Conservation (phyloP, 2,113 vertebrate species). For the Paracanthobrama guichenoti region DNA sequence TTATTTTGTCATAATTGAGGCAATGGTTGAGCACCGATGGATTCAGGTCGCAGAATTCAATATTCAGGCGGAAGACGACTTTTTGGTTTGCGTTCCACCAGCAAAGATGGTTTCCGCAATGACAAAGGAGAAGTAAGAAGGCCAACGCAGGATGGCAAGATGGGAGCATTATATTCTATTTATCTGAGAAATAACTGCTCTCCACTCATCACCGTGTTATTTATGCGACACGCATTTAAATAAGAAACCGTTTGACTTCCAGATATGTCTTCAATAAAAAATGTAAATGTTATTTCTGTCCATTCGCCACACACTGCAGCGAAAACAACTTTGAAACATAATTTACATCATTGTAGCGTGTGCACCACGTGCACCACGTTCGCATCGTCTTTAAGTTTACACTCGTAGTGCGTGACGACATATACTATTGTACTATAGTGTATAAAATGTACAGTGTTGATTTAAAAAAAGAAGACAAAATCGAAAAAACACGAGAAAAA, state of each 20-base stretch:
- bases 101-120: conserved; percentile 7
- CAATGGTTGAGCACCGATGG: conserved; percentile 2
- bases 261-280: not conserved
- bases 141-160: conserved; percentile 3
- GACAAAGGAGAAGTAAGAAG: not conserved
- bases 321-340: not conserved
- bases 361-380: not conserved
- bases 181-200: conserved; percentile 17
- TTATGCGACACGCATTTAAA: not conserved
- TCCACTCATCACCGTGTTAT: not conserved
- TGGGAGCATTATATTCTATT: no score
- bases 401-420: conserved; percentile 56
- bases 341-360: not conserved
- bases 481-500: conserved; percentile 50
- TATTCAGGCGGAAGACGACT: not conserved
- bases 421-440: conserved; percentile 77
- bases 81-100: conserved; percentile 32
- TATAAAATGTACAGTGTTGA: conserved; percentile 80
- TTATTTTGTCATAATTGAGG: conserved; percentile 40
- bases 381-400: conserved; percentile 44
- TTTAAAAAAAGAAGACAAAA: conserved; percentile 57
- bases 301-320: not conserved
- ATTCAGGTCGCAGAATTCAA: not conserved
- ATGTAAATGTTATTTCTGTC: conserved; percentile 2
- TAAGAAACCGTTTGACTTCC: not conserved